Conservation (phyloP, 2,113 vertebrate genomes). For the Junco hyemalis region DNA sequence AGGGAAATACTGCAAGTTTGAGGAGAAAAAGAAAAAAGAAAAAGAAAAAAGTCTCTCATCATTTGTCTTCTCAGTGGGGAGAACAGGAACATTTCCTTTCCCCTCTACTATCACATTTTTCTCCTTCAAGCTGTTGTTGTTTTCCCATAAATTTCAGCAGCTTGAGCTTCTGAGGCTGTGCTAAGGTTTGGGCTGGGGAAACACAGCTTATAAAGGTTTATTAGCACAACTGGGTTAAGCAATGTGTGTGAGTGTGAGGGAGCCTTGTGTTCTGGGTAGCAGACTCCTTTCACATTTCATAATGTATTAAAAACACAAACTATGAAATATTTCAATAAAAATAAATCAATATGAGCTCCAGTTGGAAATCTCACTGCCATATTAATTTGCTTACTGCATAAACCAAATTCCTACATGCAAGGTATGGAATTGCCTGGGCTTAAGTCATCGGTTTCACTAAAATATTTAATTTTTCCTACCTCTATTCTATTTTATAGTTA, state of each 20-base stretch:
- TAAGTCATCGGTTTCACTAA: constrained; percentile 26
- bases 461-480: not conserved
- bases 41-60: not conserved
- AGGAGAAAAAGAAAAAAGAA: not conserved
- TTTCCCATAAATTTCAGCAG: constrained; percentile 67
- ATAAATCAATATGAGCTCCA: constrained; percentile 56
- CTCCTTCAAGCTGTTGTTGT: constrained; percentile 52
- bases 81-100: not conserved
- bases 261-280: constrained; percentile 43
- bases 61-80: constrained; percentile 48
- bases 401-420: constrained; percentile 2
- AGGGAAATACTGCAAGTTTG: not conserved
- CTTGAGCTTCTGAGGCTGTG: constrained; percentile 44
- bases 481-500: not conserved
- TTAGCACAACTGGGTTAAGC: constrained; percentile 69
- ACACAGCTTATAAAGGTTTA: constrained; percentile 65
- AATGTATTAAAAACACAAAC: constrained; percentile 61
- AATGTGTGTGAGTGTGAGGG: constrained; percentile 45
- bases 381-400: constrained; percentile 64
- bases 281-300: constrained; percentile 51
- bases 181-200: constrained; percentile 51
- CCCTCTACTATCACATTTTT: constrained; percentile 15
- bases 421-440: constrained; percentile 17
- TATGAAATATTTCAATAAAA: constrained; percentile 49
- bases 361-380: constrained; percentile 57